phyloP scores from a whole-genome alignment of 2,888 invertebrate species.

The Cosmorhoe ocellata region DNA sequence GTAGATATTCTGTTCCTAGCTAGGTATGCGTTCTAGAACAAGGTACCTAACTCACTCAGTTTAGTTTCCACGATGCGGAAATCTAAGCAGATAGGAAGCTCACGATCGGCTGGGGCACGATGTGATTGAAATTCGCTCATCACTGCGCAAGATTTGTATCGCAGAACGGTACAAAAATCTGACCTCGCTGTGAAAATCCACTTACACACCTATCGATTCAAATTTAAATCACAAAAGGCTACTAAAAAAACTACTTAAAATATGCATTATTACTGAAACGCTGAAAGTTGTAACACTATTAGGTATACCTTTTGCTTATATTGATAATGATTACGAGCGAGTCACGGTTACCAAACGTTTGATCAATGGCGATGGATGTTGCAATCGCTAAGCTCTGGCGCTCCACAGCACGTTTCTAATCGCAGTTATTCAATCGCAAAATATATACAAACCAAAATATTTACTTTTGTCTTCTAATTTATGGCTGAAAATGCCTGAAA shows the following conservation, averaged over 20 bases:
- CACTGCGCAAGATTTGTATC: constrained; percentile 41
- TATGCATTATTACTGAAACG: constrained; percentile 18
- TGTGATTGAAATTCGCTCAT: constrained; percentile 51
- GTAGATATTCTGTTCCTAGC: no score
- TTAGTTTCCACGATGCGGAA: constrained; percentile 25
- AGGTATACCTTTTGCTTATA: no score
- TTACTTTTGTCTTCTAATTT: no score
- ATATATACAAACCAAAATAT: no score
- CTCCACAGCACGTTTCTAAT: no score
- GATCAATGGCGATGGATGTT: constrained; percentile 50
- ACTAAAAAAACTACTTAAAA: constrained; percentile 30
- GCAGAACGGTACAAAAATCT: constrained; percentile 41
- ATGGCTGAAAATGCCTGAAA: no score
- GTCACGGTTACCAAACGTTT: constrained; percentile 44
- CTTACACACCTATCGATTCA: no score
- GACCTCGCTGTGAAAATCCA: no score
- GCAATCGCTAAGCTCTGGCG: constrained; percentile 39
- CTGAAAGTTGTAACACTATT: constrained; percentile 34
- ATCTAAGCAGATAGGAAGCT: constrained; percentile 29
- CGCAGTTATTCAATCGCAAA: no score
- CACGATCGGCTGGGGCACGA: constrained; percentile 15
- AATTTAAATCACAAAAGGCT: no score
- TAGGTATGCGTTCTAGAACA: no score
- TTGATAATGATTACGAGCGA: constrained; percentile 21
- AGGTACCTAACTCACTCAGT: no score